A percentile compares a stretch with the other conserved stretches of the same genome.
phyloP scores from a whole-genome alignment of 2,888 invertebrate species.

The Sphinx pinastri region DNA sequence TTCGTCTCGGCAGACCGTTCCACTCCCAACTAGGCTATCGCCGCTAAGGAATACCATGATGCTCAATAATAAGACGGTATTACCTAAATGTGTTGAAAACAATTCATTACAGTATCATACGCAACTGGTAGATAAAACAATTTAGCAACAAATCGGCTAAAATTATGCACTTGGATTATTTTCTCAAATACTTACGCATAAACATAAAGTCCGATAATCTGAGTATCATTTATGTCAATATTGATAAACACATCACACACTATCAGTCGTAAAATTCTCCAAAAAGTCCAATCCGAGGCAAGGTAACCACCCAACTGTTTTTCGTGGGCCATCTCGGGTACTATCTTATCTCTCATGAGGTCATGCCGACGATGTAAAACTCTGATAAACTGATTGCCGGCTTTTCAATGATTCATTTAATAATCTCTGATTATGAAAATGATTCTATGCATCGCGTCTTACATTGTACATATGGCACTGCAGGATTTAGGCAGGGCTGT shows the following conservation, averaged over 20 bases:
- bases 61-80: too few species aligned
- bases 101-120: too few species aligned
- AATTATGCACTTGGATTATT: background rate
- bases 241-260: constrained; percentile 24
- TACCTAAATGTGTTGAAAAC: too few species aligned
- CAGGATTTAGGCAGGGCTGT: too few species aligned
- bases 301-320: constrained; percentile 49
- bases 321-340: constrained; percentile 47
- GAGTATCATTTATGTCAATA: constrained; percentile 5
- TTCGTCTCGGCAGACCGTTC: too few species aligned
- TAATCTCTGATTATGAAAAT: background rate
- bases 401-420: constrained; percentile 23
- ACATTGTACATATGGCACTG: background rate
- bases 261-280: constrained; percentile 28
- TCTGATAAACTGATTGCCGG: constrained; percentile 25
- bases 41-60: too few species aligned
- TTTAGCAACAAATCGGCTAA: too few species aligned
- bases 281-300: constrained; percentile 30
- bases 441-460: background rate
- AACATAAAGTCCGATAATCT: constrained; percentile 12
- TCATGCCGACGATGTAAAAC: constrained; percentile 27
- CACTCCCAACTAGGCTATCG: too few species aligned
- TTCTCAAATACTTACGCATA: background rate
- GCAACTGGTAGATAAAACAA: too few species aligned
- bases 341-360: constrained; percentile 52